Percentiles rank a stretch among this genome's conserved stretches.
Conservation (phyloP, 2,113 vertebrate genomes). For the Trochalopteron elliotii region DNA sequence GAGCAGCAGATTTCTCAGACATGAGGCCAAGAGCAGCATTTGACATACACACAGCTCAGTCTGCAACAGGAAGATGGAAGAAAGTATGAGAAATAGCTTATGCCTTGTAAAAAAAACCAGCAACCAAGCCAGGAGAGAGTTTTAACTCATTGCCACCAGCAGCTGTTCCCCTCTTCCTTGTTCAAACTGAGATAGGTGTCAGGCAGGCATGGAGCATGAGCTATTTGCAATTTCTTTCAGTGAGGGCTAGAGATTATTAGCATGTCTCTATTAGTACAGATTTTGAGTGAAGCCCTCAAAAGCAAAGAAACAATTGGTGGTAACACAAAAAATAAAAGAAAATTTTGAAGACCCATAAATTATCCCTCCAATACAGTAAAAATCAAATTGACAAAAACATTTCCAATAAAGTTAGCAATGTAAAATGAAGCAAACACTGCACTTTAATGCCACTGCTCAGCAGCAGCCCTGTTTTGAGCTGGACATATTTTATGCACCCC, state of each 20-base stretch:
- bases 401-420: not conserved
- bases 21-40: too few species aligned
- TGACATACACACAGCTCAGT: too few species aligned
- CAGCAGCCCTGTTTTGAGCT: not conserved
- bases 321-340: not conserved
- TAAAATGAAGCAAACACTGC: not conserved
- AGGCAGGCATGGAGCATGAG: not conserved
- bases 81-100: not conserved
- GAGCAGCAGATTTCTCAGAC: conserved; percentile 24
- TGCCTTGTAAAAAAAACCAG: not conserved
- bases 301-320: not conserved
- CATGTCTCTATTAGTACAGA: not conserved
- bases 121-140: not conserved
- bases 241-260: not conserved
- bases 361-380: not conserved
- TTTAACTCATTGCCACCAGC: not conserved
- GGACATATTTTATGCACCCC: not conserved
- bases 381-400: not conserved
- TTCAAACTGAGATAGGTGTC: not conserved
- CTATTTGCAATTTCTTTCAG: not conserved
- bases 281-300: not conserved
- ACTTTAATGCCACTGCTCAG: not conserved
- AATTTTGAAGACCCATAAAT: not conserved
- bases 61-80: not conserved
- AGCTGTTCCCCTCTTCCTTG: not conserved